Percentiles rank a stretch among this genome's conserved stretches.
Conservation (phyloP, 1,140 invertebrate genomes). For the Kradibia gibbosae region DNA sequence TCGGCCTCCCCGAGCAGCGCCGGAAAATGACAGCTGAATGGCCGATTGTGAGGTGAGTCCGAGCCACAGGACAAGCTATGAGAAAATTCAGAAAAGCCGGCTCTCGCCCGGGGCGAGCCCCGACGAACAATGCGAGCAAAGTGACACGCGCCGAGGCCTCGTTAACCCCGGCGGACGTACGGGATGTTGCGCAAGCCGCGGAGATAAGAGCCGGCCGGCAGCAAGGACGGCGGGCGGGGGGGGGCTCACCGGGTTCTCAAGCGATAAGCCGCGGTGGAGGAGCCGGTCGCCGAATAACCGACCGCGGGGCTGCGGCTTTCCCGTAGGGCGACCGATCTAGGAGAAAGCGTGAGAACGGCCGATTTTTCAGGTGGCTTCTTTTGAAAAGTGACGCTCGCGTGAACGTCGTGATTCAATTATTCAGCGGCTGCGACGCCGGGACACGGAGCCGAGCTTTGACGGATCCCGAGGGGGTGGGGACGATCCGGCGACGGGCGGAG, state of each 20-base stretch:
- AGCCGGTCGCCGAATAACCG: conserved; percentile 18
- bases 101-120: too few relatives aligned
- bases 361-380: conserved; percentile 50
- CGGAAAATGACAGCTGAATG: conserved; percentile 15
- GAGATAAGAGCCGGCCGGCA: neutral
- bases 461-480: neutral
- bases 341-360: conserved; percentile 50
- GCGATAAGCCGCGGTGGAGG: neutral
- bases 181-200: conserved; percentile 7
- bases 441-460: neutral
- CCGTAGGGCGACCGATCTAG: conserved; percentile 6
- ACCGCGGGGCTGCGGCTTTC: neutral
- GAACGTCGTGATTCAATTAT: conserved; percentile 52
- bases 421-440: neutral
- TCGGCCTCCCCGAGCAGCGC: neutral
- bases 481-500: neutral
- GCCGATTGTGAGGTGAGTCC: neutral
- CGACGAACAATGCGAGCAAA: neutral
- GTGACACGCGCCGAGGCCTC: neutral
- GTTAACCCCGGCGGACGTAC: neutral
- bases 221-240: neutral
- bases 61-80: conserved; percentile 13
- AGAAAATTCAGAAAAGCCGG: conserved; percentile 6
- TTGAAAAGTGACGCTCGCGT: conserved; percentile 31
- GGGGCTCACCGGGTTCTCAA: conserved; percentile 36